Evolutionary conservation across 2,113 vertebrate species (phyloP).

Genomic region (Cygnus atratus): DNA sequence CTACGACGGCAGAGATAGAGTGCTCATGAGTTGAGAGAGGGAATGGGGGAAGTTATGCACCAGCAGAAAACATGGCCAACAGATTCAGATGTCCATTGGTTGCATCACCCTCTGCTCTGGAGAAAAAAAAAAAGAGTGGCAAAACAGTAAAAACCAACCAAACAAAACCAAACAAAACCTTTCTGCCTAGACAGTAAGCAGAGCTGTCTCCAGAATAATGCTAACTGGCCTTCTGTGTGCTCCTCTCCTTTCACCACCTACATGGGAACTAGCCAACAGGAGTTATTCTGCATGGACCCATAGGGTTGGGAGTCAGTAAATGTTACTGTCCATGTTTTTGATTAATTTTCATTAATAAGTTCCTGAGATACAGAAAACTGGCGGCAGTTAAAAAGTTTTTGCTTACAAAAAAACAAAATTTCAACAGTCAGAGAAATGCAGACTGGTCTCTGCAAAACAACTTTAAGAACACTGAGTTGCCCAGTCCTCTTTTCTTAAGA

Average conservation of each 20-base stretch:
- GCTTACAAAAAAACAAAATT: not conserved
- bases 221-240: not conserved
- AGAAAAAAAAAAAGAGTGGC: not conserved
- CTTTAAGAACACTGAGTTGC: not conserved
- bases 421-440: not conserved
- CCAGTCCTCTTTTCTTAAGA: not conserved
- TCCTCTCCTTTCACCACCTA: not conserved
- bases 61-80: constrained; percentile 26
- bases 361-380: constrained; percentile 15
- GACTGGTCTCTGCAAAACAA: not conserved
- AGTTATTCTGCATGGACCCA: not conserved
- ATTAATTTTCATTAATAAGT: not conserved
- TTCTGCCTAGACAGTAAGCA: not conserved
- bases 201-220: not conserved
- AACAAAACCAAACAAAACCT: not conserved
- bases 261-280: not conserved
- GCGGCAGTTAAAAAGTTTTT: not conserved
- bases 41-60: constrained; percentile 38
- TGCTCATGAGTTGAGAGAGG: constrained; percentile 31
- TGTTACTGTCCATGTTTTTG: not conserved
- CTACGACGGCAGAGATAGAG: constrained; percentile 73
- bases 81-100: not conserved
- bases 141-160: not conserved
- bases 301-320: not conserved
- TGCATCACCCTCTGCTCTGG: not conserved